These are phyloP conservation scores for Osmerus eperlanus DNA, from an alignment of 2,113 vertebrate genomes.

Conservation along the genomic window DNA sequence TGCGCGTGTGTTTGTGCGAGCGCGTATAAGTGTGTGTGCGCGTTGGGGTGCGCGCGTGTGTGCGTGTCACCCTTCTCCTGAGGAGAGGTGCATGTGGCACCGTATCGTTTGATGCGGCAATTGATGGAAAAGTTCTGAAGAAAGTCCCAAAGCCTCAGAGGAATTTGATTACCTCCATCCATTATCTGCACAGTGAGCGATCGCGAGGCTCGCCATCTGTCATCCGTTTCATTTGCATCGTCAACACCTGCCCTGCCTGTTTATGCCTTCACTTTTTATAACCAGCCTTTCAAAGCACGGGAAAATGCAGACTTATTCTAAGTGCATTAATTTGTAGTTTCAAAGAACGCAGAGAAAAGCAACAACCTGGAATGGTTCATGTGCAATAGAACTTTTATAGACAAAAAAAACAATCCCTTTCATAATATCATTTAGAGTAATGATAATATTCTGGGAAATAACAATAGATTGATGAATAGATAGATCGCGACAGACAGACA, in stretches of 20 bases:
- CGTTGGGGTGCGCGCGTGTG: not conserved
- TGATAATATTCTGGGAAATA: not conserved
- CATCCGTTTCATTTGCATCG: slow-evolving; percentile 99
- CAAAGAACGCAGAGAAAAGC: slow-evolving; percentile 59
- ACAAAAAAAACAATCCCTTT: slow-evolving; percentile 27
- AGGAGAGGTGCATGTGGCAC: slow-evolving; percentile 33
- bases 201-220: slow-evolving; percentile 97
- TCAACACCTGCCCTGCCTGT: slow-evolving; percentile 99
- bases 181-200: slow-evolving; percentile 97
- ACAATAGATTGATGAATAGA: slow-evolving; percentile 29
- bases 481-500: slow-evolving; percentile 20
- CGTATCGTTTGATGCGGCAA: slow-evolving; percentile 72
- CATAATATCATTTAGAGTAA: slow-evolving; percentile 9
- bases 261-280: slow-evolving; percentile 88
- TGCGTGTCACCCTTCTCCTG: slow-evolving; percentile 1
- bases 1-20: not conserved
- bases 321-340: slow-evolving; percentile 92
- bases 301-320: slow-evolving; percentile 87
- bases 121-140: slow-evolving; percentile 92
- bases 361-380: slow-evolving; percentile 51
- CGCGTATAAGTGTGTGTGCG: not conserved
- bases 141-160: slow-evolving; percentile 97
- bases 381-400: slow-evolving; percentile 46
- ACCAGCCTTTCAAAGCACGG: slow-evolving; percentile 88
- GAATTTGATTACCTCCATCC: slow-evolving; percentile 99